Conservation (phyloP, 2,888 invertebrate genomes). For the Esperia sulphurella region DNA sequence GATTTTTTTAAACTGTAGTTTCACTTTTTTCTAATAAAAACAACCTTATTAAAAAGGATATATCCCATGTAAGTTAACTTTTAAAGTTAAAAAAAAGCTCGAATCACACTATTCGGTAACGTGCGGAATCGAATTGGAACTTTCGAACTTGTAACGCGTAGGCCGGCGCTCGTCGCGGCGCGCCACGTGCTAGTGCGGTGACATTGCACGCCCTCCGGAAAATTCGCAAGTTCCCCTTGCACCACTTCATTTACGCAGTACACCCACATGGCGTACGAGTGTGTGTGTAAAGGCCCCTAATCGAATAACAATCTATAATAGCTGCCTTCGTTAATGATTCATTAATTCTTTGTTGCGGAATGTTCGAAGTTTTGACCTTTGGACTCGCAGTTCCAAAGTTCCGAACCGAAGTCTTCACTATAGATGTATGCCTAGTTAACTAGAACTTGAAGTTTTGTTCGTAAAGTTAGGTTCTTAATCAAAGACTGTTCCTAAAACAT, state of each 20-base stretch:
- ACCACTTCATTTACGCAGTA: constrained; percentile 15
- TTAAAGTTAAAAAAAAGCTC: background rate
- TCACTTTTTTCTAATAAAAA: background rate
- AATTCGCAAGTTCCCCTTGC: constrained; percentile 56
- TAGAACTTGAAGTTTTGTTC: too few species aligned
- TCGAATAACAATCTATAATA: constrained; percentile 62
- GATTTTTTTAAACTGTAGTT: background rate
- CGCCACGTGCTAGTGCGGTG: constrained; percentile 68
- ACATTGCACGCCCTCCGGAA: constrained; percentile 61
- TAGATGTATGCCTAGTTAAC: too few species aligned
- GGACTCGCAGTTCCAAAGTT: background rate
- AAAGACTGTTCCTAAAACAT: too few species aligned
- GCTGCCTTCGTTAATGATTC: constrained; percentile 59
- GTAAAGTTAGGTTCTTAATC: too few species aligned
- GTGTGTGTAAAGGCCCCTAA: constrained; percentile 42
- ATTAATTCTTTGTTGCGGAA: constrained; percentile 50
- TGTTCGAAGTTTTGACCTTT: constrained; percentile 26
- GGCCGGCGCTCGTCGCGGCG: constrained; percentile 65
- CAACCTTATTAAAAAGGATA: background rate
- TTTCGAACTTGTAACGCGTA: constrained; percentile 52
- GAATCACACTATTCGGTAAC: constrained; percentile 5
- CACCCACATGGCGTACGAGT: constrained; percentile 23
- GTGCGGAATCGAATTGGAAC: constrained; percentile 22
- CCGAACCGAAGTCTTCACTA: background rate
- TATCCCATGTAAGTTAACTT: background rate